phyloP scores from a whole-genome alignment of 2,797 vertebrate species.

The Echiichthys vipera region DNA sequence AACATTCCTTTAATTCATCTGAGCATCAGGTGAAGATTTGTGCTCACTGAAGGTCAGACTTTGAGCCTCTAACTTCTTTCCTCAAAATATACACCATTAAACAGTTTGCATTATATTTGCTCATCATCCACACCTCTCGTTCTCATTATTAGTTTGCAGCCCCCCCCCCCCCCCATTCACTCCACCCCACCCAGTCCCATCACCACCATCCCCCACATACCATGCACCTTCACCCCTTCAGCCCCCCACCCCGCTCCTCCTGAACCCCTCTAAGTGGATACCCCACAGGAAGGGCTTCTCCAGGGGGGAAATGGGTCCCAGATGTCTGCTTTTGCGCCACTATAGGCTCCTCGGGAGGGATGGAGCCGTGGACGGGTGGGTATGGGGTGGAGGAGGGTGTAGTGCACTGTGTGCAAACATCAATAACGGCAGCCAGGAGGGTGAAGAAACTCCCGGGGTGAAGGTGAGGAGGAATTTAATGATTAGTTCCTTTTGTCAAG shows the following conservation, averaged over 20 bases:
- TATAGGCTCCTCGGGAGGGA: slow-evolving; percentile 76
- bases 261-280: slow-evolving; percentile 82
- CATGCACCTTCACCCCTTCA: slow-evolving; percentile 62
- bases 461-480: slow-evolving; percentile 73
- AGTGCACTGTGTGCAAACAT: slow-evolving; percentile 66
- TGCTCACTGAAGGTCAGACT: slow-evolving; percentile 6
- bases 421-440: slow-evolving; percentile 70
- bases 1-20: not conserved
- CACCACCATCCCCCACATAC: slow-evolving; percentile 58
- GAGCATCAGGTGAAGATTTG: not conserved
- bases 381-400: slow-evolving; percentile 37
- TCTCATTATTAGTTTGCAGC: slow-evolving; percentile 31
- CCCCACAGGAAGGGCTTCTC: slow-evolving; percentile 86
- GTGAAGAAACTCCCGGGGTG: slow-evolving; percentile 68
- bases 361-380: slow-evolving; percentile 72
- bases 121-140: slow-evolving; percentile 51
- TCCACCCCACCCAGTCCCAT: slow-evolving; percentile 35
- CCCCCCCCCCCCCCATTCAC: not conserved
- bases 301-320: slow-evolving; percentile 86
- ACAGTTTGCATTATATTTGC: slow-evolving; percentile 9
- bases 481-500: slow-evolving; percentile 70
- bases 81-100: not conserved
- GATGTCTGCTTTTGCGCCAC: slow-evolving; percentile 83
- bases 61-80: not conserved
- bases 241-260: slow-evolving; percentile 43